These are phyloP conservation scores for Podarcis cretensis DNA, from an alignment of 2,113 vertebrate species.

Conservation along the genomic window DNA sequence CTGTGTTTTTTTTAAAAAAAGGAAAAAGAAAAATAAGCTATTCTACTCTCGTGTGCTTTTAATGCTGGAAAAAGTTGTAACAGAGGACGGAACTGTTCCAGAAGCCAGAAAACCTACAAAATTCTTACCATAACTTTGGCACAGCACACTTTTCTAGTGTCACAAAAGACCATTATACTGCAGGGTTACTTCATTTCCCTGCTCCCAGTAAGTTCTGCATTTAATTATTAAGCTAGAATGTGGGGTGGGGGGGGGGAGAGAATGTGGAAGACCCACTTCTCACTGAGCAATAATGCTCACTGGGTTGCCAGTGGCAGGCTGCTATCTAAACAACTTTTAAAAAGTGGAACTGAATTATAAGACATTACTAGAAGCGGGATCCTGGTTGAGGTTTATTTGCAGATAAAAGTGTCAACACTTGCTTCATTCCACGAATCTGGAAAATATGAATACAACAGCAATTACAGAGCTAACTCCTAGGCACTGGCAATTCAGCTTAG, in stretches of 20 bases:
- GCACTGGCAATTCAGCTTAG: not conserved
- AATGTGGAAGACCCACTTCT: too few relatives aligned
- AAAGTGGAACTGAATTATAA: too few relatives aligned
- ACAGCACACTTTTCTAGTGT: constrained; percentile 50
- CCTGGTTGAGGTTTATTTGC: not conserved
- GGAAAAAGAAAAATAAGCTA: not conserved
- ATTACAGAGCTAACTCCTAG: not conserved
- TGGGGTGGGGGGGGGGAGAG: not conserved
- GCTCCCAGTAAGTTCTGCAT: not conserved
- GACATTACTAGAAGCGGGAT: not conserved
- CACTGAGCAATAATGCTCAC: not conserved
- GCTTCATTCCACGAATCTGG: not conserved
- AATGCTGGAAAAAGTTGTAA: constrained; percentile 62
- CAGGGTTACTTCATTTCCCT: constrained; percentile 9
- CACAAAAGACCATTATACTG: constrained; percentile 69
- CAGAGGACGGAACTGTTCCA: constrained; percentile 67
- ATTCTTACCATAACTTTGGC: constrained; percentile 77
- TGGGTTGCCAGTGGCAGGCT: too few relatives aligned
- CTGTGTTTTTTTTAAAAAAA: not conserved
- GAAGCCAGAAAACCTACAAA: constrained; percentile 70
- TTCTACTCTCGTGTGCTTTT: constrained; percentile 43
- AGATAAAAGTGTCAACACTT: not conserved
- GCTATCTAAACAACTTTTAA: too few relatives aligned
- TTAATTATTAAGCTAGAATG: not conserved
- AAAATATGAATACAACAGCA: not conserved